A percentile compares a stretch with the other conserved stretches of the same genome.
These are phyloP conservation scores for Chitala chitala DNA, from an alignment of 2,113 vertebrate species.

Conservation along the genomic window DNA sequence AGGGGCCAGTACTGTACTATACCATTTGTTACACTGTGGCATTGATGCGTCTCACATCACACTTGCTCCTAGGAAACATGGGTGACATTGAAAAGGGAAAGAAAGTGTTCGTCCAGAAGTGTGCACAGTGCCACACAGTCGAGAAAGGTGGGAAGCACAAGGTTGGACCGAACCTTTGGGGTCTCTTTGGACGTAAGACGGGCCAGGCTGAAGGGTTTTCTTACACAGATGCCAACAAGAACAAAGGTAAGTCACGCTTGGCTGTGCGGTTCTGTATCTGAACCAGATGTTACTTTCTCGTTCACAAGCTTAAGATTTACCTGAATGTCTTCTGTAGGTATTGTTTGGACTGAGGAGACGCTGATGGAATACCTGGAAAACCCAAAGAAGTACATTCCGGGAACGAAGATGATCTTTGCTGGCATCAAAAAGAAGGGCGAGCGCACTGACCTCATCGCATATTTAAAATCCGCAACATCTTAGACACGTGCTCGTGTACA, in stretches of 20 bases:
- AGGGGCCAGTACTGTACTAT: too few relatives aligned
- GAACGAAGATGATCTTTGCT: constrained; percentile 79
- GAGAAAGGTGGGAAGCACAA: constrained; percentile 73
- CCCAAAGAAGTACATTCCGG: constrained; percentile 81
- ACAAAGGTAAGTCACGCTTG: constrained; percentile 59
- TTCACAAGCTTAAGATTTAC: too few relatives aligned
- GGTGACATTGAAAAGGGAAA: constrained; percentile 65
- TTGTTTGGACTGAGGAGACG: constrained; percentile 68
- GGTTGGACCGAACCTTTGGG: constrained; percentile 69
- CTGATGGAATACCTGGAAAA: constrained; percentile 78
- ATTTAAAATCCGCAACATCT: constrained; percentile 73
- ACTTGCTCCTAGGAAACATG: constrained; percentile 46
- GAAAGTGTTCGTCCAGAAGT: constrained; percentile 73
- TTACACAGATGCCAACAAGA: constrained; percentile 75
- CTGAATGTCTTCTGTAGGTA: constrained; percentile 52
- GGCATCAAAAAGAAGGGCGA: constrained; percentile 82
- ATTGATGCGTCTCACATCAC: not conserved
- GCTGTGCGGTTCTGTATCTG: not conserved
- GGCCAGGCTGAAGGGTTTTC: constrained; percentile 66
- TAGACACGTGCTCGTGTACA: constrained; percentile 32
- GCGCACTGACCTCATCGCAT: constrained; percentile 68
- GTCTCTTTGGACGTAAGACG: constrained; percentile 66
- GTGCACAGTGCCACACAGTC: constrained; percentile 69
- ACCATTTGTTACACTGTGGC: not conserved
- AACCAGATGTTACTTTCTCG: not conserved